phyloP scores from a whole-genome alignment of 2,113 vertebrate genomes.

The Notothenia coriiceps region DNA sequence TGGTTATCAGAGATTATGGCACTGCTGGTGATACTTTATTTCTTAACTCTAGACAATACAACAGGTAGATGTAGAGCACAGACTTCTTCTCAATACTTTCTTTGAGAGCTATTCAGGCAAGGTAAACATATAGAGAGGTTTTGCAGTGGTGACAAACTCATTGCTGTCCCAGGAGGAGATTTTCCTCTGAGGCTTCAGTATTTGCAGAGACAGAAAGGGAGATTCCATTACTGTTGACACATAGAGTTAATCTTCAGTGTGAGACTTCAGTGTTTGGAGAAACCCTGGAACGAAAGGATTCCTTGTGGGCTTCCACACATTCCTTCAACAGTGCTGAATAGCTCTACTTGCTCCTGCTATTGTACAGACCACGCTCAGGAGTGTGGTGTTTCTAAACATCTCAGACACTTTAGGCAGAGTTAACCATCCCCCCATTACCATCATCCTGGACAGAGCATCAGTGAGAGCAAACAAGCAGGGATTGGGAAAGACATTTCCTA shows the following conservation, averaged over 20 bases:
- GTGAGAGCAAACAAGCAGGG: constrained; percentile 52
- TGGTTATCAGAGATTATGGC: constrained; percentile 16
- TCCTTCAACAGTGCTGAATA: constrained; percentile 77
- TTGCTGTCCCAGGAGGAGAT: constrained; percentile 37
- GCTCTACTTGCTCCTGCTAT: constrained; percentile 65
- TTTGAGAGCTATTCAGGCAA: constrained; percentile 42
- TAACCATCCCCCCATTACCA: constrained; percentile 29
- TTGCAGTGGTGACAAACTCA: constrained; percentile 41
- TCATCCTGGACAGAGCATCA: constrained; percentile 41
- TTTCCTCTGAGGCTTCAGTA: constrained; percentile 53
- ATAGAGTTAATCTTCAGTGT: constrained; percentile 77
- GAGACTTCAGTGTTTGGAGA: constrained; percentile 82
- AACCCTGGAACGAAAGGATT: constrained; percentile 80
- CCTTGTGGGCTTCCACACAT: constrained; percentile 82
- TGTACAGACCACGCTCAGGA: constrained; percentile 80
- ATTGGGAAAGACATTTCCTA: constrained; percentile 63
- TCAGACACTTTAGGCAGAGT: constrained; percentile 47
- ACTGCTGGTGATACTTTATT: constrained; percentile 38
- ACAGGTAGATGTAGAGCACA: constrained; percentile 61
- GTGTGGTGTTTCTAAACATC: constrained; percentile 81
- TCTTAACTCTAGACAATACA: constrained; percentile 42
- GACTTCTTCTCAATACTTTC: constrained; percentile 24
- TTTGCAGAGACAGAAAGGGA: constrained; percentile 61
- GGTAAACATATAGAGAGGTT: constrained; percentile 61
- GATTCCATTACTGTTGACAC: constrained; percentile 80